Evolutionary conservation across 2,888 invertebrate species (phyloP).

Genomic region (Phyllotreta striolata): DNA sequence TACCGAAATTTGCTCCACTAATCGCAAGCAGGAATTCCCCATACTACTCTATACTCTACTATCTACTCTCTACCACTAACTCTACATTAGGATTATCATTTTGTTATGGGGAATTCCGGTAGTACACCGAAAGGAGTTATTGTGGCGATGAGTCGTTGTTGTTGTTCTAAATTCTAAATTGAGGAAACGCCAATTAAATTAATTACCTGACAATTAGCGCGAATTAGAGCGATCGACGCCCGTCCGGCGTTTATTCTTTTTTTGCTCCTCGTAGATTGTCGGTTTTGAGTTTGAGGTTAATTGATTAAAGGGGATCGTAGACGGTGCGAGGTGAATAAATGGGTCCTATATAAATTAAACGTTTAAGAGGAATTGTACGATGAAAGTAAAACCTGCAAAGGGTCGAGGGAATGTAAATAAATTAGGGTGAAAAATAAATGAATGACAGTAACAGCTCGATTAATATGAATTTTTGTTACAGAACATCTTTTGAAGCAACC

Average conservation of each 20-base stretch:
- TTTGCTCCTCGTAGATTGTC: neutral
- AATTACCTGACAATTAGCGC: constrained; percentile 43
- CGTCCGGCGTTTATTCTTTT: constrained; percentile 17
- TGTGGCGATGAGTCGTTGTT: neutral
- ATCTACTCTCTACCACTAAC: no score
- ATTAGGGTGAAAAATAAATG: constrained; percentile 1
- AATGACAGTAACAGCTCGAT: neutral
- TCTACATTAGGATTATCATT: no score
- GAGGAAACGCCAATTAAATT: constrained; percentile 58
- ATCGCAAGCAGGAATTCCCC: no score
- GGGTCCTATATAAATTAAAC: no score
- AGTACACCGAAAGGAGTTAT: neutral
- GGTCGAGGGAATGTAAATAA: no score
- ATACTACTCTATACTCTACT: no score
- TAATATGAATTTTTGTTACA: constrained; percentile 57
- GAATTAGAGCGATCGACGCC: constrained; percentile 38
- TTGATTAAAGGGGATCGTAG: no score
- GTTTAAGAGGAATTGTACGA: neutral
- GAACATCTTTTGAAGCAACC: constrained; percentile 86
- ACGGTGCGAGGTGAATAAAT: no score
- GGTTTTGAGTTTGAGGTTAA: neutral
- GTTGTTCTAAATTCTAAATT: constrained; percentile 48
- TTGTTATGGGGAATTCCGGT: neutral
- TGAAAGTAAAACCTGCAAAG: no score
- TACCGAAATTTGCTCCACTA: no score